Conservation (phyloP, 2,888 invertebrate genomes). For the Dasypolia templi region DNA sequence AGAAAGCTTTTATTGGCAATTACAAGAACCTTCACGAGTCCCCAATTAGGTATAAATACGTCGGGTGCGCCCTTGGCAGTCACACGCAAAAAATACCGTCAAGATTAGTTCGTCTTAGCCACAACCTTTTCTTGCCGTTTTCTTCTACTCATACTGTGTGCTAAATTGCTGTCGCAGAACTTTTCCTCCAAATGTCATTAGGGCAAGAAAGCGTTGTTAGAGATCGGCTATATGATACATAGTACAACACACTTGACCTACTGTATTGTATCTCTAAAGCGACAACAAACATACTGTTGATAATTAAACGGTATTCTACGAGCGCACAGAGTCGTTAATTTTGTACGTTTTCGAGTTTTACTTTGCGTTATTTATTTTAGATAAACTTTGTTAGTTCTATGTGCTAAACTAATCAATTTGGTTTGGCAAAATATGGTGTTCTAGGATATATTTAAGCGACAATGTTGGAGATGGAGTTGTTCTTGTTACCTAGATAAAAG, state of each 20-base stretch:
- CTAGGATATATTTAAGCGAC: background rate
- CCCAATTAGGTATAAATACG: background rate
- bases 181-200: constrained; percentile 16
- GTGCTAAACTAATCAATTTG: background rate
- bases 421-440: background rate
- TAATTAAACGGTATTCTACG: constrained; percentile 60
- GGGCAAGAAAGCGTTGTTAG: constrained; percentile 10
- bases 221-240: constrained; percentile 29
- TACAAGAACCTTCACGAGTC: background rate
- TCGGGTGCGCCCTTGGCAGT: background rate
- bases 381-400: constrained; percentile 24
- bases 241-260: constrained; percentile 14
- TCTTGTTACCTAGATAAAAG: background rate
- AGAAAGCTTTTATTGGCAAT: background rate
- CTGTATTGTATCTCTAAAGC: constrained; percentile 29
- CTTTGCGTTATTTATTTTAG: constrained; percentile 45
- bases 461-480: too few relatives aligned
- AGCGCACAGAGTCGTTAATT: constrained; percentile 51
- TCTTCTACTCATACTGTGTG: background rate
- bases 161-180: background rate
- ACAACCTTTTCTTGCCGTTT: too few relatives aligned
- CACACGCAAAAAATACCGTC: background rate
- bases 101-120: background rate
- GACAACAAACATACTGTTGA: constrained; percentile 37
- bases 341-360: constrained; percentile 38